These are phyloP conservation scores for Pao palembangensis DNA, from an alignment of 2,113 vertebrate species.

Conservation along the genomic window DNA sequence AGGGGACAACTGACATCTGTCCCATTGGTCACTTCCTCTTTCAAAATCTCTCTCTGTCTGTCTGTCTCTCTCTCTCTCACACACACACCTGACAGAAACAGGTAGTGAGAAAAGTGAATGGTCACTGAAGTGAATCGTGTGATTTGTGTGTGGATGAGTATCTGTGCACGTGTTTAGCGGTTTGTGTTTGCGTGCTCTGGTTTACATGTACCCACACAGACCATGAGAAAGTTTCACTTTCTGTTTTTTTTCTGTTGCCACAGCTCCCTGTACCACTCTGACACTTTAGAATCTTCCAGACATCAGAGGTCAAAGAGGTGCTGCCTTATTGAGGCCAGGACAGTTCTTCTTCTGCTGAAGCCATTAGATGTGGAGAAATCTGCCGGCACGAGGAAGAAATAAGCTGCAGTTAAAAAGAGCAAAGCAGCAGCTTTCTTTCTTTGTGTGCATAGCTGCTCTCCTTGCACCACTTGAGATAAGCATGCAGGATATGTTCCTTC, in stretches of 20 bases:
- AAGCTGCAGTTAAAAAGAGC: constrained; percentile 51
- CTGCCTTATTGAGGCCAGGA: constrained; percentile 40
- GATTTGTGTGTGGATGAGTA: constrained; percentile 38
- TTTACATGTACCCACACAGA: constrained; percentile 56
- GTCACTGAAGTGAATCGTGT: constrained; percentile 38
- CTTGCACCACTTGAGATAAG: constrained; percentile 64
- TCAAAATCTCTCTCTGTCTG: not conserved
- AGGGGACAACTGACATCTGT: not conserved
- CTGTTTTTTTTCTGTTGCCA: constrained; percentile 23
- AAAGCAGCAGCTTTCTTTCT: constrained; percentile 6
- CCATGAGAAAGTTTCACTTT: constrained; percentile 52
- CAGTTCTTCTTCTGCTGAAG: constrained; percentile 34
- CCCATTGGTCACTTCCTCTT: constrained; percentile 38
- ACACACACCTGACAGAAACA: constrained; percentile 45
- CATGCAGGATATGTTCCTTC: constrained; percentile 65
- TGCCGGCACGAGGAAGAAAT: constrained; percentile 36
- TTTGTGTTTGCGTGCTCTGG: constrained; percentile 42
- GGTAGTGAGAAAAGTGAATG: constrained; percentile 50
- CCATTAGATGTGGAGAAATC: not conserved
- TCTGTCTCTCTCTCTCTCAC: not conserved
- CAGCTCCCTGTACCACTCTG: constrained; percentile 37
- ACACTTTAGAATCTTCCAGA: constrained; percentile 41
- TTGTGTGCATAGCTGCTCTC: constrained; percentile 21
- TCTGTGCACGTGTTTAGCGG: constrained; percentile 54
- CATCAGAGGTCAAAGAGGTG: constrained; percentile 5